phyloP scores from a whole-genome alignment of 2,888 invertebrate genomes.

The Fragum fragum region DNA sequence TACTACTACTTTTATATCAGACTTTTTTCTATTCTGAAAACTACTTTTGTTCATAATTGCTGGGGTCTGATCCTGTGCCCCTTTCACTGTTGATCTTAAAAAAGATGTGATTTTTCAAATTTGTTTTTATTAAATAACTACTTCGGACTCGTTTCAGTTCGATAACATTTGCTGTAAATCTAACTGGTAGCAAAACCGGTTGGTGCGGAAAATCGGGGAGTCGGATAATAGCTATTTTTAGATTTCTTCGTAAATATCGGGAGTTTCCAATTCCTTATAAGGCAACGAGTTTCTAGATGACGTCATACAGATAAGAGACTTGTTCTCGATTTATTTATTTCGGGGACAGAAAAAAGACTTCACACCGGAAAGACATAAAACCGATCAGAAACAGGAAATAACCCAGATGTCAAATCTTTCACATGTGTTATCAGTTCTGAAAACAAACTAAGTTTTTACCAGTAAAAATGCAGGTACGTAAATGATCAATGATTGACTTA shows the following conservation, averaged over 20 bases:
- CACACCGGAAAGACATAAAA: background rate
- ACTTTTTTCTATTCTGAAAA: too few species aligned
- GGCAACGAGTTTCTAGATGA: constrained; percentile 40
- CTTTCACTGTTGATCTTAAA: too few species aligned
- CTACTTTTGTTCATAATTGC: too few species aligned
- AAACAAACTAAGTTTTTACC: background rate
- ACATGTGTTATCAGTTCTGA: background rate
- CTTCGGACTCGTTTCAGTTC: too few species aligned
- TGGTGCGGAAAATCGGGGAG: too few species aligned
- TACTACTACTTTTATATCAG: too few species aligned
- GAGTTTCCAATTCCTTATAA: constrained; percentile 39
- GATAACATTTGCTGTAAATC: too few species aligned
- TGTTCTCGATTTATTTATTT: constrained; percentile 1
- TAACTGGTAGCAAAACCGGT: too few species aligned
- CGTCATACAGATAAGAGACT: constrained; percentile 38
- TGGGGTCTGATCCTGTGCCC: too few species aligned
- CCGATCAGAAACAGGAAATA: constrained; percentile 10
- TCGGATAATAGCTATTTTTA: constrained; percentile 9
- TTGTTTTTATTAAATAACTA: too few species aligned
- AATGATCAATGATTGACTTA: too few species aligned
- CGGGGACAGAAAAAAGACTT: background rate
- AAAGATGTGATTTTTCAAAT: too few species aligned
- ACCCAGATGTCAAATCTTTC: constrained; percentile 7
- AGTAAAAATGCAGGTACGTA: constrained; percentile 11
- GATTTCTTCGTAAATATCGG: background rate